Evolutionary conservation across 2,888 invertebrate species (phyloP).

Genomic region (Zygothrica quintamaculata): DNA sequence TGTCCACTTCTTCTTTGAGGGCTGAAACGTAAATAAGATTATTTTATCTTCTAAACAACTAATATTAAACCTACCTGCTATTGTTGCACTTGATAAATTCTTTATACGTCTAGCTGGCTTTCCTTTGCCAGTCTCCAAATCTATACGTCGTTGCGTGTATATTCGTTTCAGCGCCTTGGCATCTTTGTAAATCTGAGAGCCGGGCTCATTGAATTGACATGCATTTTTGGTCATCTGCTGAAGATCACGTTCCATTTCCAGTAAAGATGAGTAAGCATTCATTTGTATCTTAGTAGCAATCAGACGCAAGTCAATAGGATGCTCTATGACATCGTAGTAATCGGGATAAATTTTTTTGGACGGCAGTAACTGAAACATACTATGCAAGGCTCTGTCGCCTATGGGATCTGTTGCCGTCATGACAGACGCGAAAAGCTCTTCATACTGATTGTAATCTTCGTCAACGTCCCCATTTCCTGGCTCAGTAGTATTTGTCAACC

Average conservation of each 20-base stretch:
- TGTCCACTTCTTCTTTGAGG: slow-evolving; percentile 87
- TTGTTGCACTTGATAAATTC: slow-evolving; percentile 73
- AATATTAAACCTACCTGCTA: slow-evolving; percentile 61
- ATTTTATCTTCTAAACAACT: not conserved
- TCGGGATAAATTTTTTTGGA: slow-evolving; percentile 97
- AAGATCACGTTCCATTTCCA: slow-evolving; percentile 95
- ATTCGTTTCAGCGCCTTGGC: slow-evolving; percentile 92
- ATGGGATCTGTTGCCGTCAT: slow-evolving; percentile 92
- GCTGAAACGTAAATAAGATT: slow-evolving; percentile 44
- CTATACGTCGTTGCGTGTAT: slow-evolving; percentile 88
- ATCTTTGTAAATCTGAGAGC: slow-evolving; percentile 97
- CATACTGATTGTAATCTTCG: slow-evolving; percentile 90
- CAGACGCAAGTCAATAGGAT: slow-evolving; percentile 96
- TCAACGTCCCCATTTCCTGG: slow-evolving; percentile 89
- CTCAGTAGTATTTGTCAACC: slow-evolving; percentile 86
- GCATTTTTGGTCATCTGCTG: slow-evolving; percentile 97
- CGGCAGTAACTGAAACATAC: slow-evolving; percentile 95
- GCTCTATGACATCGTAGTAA: slow-evolving; percentile 96
- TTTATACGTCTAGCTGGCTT: slow-evolving; percentile 83
- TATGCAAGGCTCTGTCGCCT: slow-evolving; percentile 92
- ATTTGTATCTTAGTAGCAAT: slow-evolving; percentile 96
- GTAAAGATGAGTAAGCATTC: slow-evolving; percentile 90
- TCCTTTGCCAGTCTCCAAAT: slow-evolving; percentile 89
- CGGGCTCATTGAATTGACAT: slow-evolving; percentile 97
- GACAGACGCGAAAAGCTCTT: slow-evolving; percentile 94